Base-by-base conservation (phyloP, 2,797 vertebrate species). In the Parauchenoglanis punctatus region DNA sequence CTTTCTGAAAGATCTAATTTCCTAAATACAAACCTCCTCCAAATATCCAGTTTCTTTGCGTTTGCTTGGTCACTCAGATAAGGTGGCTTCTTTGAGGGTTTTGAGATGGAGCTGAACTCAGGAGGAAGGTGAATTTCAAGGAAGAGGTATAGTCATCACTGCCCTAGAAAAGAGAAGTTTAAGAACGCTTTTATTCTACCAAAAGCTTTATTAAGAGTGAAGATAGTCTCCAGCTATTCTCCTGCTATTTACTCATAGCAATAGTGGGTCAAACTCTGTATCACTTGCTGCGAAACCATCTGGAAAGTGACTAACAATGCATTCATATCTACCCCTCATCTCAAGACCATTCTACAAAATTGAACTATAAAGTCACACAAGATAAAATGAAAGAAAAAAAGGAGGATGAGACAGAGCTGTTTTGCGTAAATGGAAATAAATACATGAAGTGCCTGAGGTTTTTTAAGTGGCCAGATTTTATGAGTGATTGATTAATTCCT, bases 401-500 rank as follows among this genome's bases (percentile, higher is more conserved):
- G 40, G 86, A 84, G 67, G 85, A 89, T 85, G 90, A 90, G 88
- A 91, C 91, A 92, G 91, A 93, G 92, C 92, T 93, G 91, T 93
- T 93, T 87, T 92, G 94, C 88, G 92, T 94, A 94, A 94, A 94
- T 94, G 91, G 93, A 93, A 94, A 95, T 94, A 94, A 95, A 95
- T 94, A 93, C 91, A 93, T 91, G 85, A 92, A 96, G 94, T 93
- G 94, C 94, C 93, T 95, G 95, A 94, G 95, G 95, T 95, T 96
- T 94, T 92, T 93, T 93, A 91, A 92, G 90, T 93, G 94, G 94
- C 93, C 92, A 92, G 93, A 94, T 95, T 94, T 95, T 95, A 95
- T 93, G 94, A 95, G 95, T 93, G 95, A 95, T 95, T 94, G 93
- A 95, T 96, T 95, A 95, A 96, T 95, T 92, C 93, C 89, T 77